These are phyloP conservation scores for Andrena bucephala DNA, from an alignment of 2,888 invertebrate genomes.

Conservation along the genomic window DNA sequence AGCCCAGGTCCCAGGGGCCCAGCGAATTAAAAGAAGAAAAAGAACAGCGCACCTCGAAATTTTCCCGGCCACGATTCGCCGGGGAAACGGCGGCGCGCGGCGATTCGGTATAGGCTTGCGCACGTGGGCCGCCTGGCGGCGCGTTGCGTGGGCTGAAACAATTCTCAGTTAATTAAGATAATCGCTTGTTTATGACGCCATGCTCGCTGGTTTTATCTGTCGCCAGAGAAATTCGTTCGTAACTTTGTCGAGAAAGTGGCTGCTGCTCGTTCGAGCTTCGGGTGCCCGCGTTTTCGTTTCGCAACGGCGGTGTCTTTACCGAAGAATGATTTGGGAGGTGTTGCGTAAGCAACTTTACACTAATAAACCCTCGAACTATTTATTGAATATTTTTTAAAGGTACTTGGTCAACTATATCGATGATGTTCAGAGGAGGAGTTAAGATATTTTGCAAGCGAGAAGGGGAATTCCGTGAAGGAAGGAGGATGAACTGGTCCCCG, in stretches of 20 bases:
- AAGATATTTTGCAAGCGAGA: background rate
- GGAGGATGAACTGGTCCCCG: background rate
- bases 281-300: constrained; percentile 16
- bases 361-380: no score
- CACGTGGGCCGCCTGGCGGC: constrained; percentile 70
- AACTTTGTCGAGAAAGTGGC: constrained; percentile 54
- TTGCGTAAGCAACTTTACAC: no score
- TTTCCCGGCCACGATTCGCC: constrained; percentile 2
- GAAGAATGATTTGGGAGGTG: background rate
- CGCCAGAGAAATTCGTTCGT: constrained; percentile 66
- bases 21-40: background rate
- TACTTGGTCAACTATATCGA: no score
- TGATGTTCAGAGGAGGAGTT: no score
- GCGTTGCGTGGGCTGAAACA: constrained; percentile 80
- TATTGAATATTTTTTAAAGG: no score
- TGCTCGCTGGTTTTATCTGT: constrained; percentile 58
- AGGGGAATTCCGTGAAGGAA: background rate
- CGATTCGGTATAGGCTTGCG: background rate
- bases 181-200: constrained; percentile 80
- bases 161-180: constrained; percentile 83
- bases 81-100: constrained; percentile 22
- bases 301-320: background rate
- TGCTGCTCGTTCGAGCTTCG: constrained; percentile 5
- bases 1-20: background rate
- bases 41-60: constrained; percentile 17